Evolutionary conservation across 2,113 vertebrate species (phyloP), one percentile per base, ranked within the genome.

Genomic region (Cheilinus undulatus): DNA sequence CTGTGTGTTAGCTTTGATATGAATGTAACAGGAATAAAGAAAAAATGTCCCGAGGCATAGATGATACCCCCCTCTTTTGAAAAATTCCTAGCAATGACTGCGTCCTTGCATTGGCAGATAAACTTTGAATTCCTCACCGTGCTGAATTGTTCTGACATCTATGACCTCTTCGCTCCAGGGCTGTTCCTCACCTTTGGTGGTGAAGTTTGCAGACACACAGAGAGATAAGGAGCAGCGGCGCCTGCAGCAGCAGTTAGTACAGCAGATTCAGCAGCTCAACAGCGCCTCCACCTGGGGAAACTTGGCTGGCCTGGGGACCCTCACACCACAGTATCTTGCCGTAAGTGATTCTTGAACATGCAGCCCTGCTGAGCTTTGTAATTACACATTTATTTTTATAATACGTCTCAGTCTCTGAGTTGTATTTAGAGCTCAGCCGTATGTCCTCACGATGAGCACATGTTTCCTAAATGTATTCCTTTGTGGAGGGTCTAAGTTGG

Each of bases 261-360:
- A 98, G 87, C 97, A 99, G 92, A 97, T 99, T 93, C 97, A 98
- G 80, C 97, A 98, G 94, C 96, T 99, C 88, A 99, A 99, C 92
- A 97, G 95, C 91, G 96, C 92, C 91, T 91, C 97, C 92, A 96
- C 97, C 84, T 99, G 97, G 97, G 97, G 97, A 84, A 98, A 97
- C 93, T 94, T 99, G 85, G 96, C 96, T 9, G 96, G 97, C 40
- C 94, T 99, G 82, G 96, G 96, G 58, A 95, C 94, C 85, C 95
- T 99, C 51, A 95, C 96, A 74, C 97, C 97, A 54, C 97, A 99
- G 76, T 99, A 99, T 83, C 93, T 99, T 91, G 96, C 97, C 86
- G 97, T 99, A 95, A 97, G 97, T 95, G 59, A 59, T 70, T 24
- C 17, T 28, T 11, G 43, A 46, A 10, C 43, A 63, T 2, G 3